Base-by-base conservation (phyloP, 2,797 vertebrate species). In the Malacoraja senta region DNA sequence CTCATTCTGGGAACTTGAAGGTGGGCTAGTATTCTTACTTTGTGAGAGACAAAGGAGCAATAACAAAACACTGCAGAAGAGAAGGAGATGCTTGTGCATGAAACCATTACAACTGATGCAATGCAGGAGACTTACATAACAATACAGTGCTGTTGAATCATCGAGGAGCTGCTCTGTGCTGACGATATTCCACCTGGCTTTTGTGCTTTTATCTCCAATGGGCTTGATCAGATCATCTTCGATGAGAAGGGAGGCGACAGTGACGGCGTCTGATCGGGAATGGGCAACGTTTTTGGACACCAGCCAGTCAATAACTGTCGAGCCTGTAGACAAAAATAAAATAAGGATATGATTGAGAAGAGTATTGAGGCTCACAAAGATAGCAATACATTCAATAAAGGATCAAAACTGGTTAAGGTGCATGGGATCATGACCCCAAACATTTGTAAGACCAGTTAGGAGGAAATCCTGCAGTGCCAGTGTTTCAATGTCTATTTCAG, bases 241-340 rank as follows among this genome's bases (percentile, higher is more conserved):
- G 96, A 98, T 95, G 94, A 99, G 96, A 94, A 98, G 96, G 0
- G 98, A 98, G 15, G 98, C 97, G 96, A 99, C 93, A 0, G 98
- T 99, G 95, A 98, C 94, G 0, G 97, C 98, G 94, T 98, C 98
- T 9, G 97, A 95, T 0, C 98, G 97, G 77, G 95, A 97, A 95
- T 97, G 96, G 2, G 95, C 95, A 93, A 98, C 95, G 94, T 95
- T 94, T 93, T 94, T 96, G 95, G 97, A 98, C 95, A 99, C 97
- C 95, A 99, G 95, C 98, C 98, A 99, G 96, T 99, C 98, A 93
- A 99, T 98, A 95, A 98, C 95, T 0, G 96, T 96, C 0, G 98
- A 98, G 91, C 98, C 98, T 99, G 95, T 79, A 93, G 91, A 58
- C n/a, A 68, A 9, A 74, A 80, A 53, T 53, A 53, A 94, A 80